A percentile compares a stretch with the other conserved stretches of the same genome.
Evolutionary conservation across 2,797 vertebrate species (phyloP).

Genomic region (Euphonia xanthogaster): DNA sequence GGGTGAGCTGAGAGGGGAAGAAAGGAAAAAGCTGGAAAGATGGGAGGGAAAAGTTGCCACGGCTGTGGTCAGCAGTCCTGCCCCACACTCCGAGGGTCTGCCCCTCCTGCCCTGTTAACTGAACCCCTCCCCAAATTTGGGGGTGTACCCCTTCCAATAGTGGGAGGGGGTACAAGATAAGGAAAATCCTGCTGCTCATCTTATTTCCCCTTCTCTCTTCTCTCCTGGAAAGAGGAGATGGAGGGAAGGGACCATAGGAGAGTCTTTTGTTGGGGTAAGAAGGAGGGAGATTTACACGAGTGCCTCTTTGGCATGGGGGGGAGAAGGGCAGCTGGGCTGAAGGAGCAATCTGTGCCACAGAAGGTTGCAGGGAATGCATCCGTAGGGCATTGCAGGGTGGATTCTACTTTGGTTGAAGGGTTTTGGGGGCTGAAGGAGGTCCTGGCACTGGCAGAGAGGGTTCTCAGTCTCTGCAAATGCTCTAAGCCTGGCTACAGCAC

Average conservation of each 20-base stretch:
- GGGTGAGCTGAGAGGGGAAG: neutral
- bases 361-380: neutral
- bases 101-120: neutral
- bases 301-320: accelerated
- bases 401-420: neutral
- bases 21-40: neutral
- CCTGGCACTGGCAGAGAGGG: neutral
- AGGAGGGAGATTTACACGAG: neutral
- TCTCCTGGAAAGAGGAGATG: neutral
- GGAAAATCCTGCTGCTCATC: accelerated
- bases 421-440: neutral
- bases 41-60: neutral
- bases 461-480: neutral
- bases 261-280: neutral
- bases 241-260: neutral
- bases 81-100: neutral
- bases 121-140: neutral
- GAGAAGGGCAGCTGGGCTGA: neutral
- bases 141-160: too few species aligned
- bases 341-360: neutral
- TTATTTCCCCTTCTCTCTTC: neutral
- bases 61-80: neutral
- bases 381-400: neutral
- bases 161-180: neutral
- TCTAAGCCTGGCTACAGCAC: accelerated